Percentiles rank a stretch among this genome's conserved stretches.
Evolutionary conservation across 2,888 invertebrate genomes (phyloP).

Genomic region (Drosophila austrosaltans): DNA sequence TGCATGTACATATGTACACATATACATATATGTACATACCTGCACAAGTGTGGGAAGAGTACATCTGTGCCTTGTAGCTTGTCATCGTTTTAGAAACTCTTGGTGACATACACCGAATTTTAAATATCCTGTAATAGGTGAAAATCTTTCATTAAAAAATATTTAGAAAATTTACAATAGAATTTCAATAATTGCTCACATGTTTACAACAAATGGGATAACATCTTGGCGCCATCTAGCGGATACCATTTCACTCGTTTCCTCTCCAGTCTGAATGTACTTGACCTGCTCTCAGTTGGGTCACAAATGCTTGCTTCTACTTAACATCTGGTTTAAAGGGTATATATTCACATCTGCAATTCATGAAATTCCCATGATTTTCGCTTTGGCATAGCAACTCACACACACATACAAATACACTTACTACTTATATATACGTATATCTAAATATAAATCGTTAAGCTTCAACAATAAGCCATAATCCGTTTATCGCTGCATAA

Average conservation of each 20-base stretch:
- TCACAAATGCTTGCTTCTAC: background rate
- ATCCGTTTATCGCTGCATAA: constrained; percentile 12
- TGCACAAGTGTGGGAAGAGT: background rate
- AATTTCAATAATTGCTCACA: too few relatives aligned
- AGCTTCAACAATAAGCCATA: constrained; percentile 14
- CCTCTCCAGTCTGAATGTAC: too few relatives aligned
- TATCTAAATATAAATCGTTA: constrained; percentile 16
- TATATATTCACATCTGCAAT: background rate
- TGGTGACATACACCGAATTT: too few relatives aligned
- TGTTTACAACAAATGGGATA: too few relatives aligned
- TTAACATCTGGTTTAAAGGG: background rate
- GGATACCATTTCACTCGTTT: too few relatives aligned
- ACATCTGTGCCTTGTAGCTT: background rate
- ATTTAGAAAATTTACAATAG: too few relatives aligned
- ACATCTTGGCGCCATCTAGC: too few relatives aligned
- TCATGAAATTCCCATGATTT: constrained; percentile 1
- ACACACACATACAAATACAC: too few relatives aligned
- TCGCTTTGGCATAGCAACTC: background rate
- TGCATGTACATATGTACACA: background rate
- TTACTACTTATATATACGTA: background rate
- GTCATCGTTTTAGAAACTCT: background rate
- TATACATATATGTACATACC: background rate
- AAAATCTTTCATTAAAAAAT: too few relatives aligned
- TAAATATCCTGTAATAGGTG: background rate
- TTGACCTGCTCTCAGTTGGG: background rate